Evolutionary conservation across 2,888 invertebrate genomes (phyloP), one percentile per base, ranked within the genome.

Genomic region (Liodrosophila aerea): DNA sequence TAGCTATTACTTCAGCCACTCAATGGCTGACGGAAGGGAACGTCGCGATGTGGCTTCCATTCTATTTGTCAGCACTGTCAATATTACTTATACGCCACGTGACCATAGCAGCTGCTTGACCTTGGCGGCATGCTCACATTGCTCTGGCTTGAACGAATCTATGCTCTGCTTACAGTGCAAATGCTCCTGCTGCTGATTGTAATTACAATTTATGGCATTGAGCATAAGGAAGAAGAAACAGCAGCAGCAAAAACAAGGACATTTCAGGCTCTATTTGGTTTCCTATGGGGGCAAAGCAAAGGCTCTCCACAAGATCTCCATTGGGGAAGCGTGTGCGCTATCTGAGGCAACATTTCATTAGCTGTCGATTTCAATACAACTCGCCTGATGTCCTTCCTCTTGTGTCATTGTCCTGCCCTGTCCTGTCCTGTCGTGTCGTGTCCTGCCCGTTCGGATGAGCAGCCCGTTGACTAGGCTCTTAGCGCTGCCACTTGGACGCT

Each of bases 361-460:
- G 73, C 73, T 71, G 71, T 71, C 73, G 64, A 64, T 64, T 64
- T 72, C 64, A 65, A 60, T 67, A 58, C 64, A 58, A 40, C 41
- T 45, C 41, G 52, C 46, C 41, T 39, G 36, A 66, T 46, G 43
- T 57, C 31, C 37, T 22, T 57, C 31, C 37, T 22, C 36, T 30
- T 59, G 34, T 22, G 22, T 5, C 22, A 22, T 22, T 22, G 22
- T 22, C 22, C 22, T 22, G 22, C n/a, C 11, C 9, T n/a, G n/a
- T n/a, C n/a, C n/a, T n/a, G n/a, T n/a, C n/a, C n/a, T n/a, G n/a
- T n/a, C n/a, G n/a, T n/a, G n/a, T n/a, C n/a, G n/a, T 22, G 22
- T 22, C 22, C 22, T 22, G 22, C n/a, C 11, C 9, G 16, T 34
- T 41, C 29, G 11, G n/a, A 29, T 34, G 37, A 37, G 45, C 39